Base-by-base conservation (phyloP, 2,113 vertebrate species). In the Suncus etruscus region DNA sequence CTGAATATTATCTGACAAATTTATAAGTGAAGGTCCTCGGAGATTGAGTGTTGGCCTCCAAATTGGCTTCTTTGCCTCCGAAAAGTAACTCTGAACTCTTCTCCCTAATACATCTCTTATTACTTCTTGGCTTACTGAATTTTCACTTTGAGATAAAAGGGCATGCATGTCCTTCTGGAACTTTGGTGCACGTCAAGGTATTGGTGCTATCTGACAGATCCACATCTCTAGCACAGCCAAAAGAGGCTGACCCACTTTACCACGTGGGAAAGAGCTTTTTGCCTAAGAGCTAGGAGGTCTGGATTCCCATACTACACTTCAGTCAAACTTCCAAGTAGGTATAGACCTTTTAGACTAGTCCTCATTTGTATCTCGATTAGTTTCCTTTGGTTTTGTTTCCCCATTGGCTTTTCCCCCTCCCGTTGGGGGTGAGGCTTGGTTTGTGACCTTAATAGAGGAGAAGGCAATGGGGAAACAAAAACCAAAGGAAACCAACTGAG, bases 41-140 rank as follows among this genome's bases (percentile, higher is more conserved):
- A 82, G n/a, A 75, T 15, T 74, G 94, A 87, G 27, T 82, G 61
- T 61, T 66, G 11, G 22, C 61, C 76, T 54, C 27, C 73, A 48
- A 83, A 81, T 16, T 76, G 83, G 69, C 76, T 90, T 81, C 74
- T 78, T 82, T 16, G 7, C 18, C 39, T 86, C 20, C 54, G 39
- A 31, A 73, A 8, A 58, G 84, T 15, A 47, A 48, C 31, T 73
- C 47, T 83, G n/a, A 61, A 27, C 2, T 76, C 87, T 68, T 45
- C 18, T 80, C 86, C 31, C 31, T 61, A 82, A 81, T 2, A 63
- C 18, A 39, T 39, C 15, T 31, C 79, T n/a, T 6, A 72, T 29
- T 29, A 82, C 5, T 29, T 81, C 31, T 74, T 82, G 25, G 47
- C 69, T 84, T 77, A 69, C 39, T 31, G 74, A 29, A 73, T 86